These are phyloP conservation scores for Microtus ochrogaster DNA, from an alignment of 2,113 vertebrate genomes.

Conservation along the genomic window DNA sequence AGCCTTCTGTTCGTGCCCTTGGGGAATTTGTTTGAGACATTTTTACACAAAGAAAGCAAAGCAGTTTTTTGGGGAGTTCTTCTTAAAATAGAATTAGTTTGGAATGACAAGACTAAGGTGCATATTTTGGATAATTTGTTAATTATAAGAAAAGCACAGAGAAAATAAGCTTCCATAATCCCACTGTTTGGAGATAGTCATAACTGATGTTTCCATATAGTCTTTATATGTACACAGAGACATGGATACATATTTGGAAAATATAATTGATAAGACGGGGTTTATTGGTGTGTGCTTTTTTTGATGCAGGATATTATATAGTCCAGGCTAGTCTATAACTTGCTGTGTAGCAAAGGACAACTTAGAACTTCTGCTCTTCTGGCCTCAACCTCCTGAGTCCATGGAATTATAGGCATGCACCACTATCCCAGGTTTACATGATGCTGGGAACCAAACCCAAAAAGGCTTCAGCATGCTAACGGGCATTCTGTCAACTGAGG, in stretches of 20 bases:
- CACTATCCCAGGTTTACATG: not conserved
- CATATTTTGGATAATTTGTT: constrained; percentile 50
- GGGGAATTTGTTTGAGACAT: constrained; percentile 62
- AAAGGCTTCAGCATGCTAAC: not conserved
- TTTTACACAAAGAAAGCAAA: constrained; percentile 35
- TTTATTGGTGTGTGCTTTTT: not conserved
- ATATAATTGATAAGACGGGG: not conserved
- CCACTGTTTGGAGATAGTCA: not conserved
- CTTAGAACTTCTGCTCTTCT: not conserved
- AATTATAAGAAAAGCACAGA: constrained; percentile 41
- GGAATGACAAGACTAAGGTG: constrained; percentile 38
- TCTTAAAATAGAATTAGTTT: constrained; percentile 56
- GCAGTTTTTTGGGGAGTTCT: not conserved
- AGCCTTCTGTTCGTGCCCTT: not conserved
- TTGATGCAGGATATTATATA: not conserved
- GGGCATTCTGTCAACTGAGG: not conserved
- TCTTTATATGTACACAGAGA: not conserved
- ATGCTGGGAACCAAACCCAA: not conserved
- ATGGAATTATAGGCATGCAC: too few relatives aligned
- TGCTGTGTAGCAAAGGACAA: not conserved
- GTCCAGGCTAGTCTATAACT: not conserved
- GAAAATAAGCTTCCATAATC: not conserved
- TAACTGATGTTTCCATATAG: not conserved
- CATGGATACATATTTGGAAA: constrained; percentile 17
- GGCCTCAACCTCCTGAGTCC: not conserved